Evolutionary conservation across 2,888 invertebrate species (phyloP).

Genomic region (Phlogophora meticulosa): DNA sequence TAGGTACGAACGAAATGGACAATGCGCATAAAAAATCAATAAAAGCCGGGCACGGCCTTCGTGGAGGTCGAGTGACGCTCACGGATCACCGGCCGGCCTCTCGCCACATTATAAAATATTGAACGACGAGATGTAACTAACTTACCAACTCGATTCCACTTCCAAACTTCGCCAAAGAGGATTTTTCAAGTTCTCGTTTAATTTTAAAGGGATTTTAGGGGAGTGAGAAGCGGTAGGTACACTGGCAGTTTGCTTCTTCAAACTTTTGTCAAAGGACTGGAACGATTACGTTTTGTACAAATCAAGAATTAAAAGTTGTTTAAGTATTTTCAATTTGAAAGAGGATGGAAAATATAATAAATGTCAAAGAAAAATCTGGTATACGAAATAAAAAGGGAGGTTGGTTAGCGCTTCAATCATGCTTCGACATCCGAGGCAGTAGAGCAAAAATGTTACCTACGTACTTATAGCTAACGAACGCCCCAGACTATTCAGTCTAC

Average conservation of each 20-base stretch:
- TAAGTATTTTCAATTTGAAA: slow-evolving; percentile 29
- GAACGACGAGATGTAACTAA: slow-evolving; percentile 61
- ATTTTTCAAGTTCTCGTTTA: slow-evolving; percentile 61
- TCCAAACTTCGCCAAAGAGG: slow-evolving; percentile 56
- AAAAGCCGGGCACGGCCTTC: slow-evolving; percentile 88
- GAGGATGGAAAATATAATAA: slow-evolving; percentile 29
- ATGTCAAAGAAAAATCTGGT: slow-evolving; percentile 25
- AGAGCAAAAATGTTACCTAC: slow-evolving; percentile 44
- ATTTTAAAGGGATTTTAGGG: slow-evolving; percentile 58
- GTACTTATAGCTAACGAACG: slow-evolving; percentile 32
- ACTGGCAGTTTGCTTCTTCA: slow-evolving; percentile 43
- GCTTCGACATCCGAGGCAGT: slow-evolving; percentile 39
- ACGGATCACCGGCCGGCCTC: slow-evolving; percentile 72
- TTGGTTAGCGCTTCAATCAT: slow-evolving; percentile 48
- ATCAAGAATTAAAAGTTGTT: slow-evolving; percentile 33
- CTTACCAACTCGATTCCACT: slow-evolving; percentile 62
- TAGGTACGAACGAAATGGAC: slow-evolving; percentile 83
- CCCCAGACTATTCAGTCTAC: slow-evolving; percentile 11
- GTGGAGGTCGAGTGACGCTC: slow-evolving; percentile 84
- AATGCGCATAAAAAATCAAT: slow-evolving; percentile 91
- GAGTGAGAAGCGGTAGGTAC: slow-evolving; percentile 35
- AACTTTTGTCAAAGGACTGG: slow-evolving; percentile 55
- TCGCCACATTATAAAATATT: slow-evolving; percentile 68
- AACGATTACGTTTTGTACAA: slow-evolving; percentile 45
- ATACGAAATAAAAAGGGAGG: slow-evolving; percentile 38